Conservation (phyloP, 1,140 invertebrate genomes). For the Drosophila kohkoa region DNA sequence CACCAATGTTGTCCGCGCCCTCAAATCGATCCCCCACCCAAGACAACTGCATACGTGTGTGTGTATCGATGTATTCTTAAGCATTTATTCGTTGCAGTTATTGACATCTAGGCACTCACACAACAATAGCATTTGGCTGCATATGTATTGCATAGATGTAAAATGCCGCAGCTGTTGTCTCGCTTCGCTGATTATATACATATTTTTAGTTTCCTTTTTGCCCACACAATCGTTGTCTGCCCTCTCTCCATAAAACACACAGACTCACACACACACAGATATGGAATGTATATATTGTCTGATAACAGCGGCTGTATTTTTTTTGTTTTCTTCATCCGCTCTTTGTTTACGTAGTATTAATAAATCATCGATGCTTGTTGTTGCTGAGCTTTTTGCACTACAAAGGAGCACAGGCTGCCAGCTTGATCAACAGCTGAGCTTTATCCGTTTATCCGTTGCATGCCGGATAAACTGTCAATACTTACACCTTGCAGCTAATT, state of each 20-base stretch:
- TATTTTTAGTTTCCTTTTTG: conserved; percentile 46
- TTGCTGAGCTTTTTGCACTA: background rate
- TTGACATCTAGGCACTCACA: conserved; percentile 45
- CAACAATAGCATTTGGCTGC: conserved; percentile 7
- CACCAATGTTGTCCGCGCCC: background rate
- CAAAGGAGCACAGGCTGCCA: background rate
- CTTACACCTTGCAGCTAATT: conserved; percentile 25
- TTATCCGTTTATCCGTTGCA: background rate
- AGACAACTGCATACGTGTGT: conserved; percentile 1
- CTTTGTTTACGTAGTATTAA: conserved; percentile 32
- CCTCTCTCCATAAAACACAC: conserved; percentile 22
- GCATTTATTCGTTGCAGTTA: conserved; percentile 48
- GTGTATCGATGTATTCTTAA: conserved; percentile 47
- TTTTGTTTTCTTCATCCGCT: conserved; percentile 18
- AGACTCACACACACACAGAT: background rate
- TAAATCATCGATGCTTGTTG: conserved; percentile 24
- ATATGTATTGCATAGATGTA: conserved; percentile 11
- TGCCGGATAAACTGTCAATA: no score
- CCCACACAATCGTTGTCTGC: conserved; percentile 34
- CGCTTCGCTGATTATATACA: conserved; percentile 56
- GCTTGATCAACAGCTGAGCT: conserved; percentile 1
- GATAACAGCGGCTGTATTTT: conserved; percentile 25
- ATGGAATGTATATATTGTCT: background rate
- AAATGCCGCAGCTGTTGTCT: conserved; percentile 46
- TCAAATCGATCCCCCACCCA: conserved; percentile 3